These are phyloP conservation scores for Hypanus sabinus DNA, from an alignment of 2,113 vertebrate genomes.

Conservation along the genomic window DNA sequence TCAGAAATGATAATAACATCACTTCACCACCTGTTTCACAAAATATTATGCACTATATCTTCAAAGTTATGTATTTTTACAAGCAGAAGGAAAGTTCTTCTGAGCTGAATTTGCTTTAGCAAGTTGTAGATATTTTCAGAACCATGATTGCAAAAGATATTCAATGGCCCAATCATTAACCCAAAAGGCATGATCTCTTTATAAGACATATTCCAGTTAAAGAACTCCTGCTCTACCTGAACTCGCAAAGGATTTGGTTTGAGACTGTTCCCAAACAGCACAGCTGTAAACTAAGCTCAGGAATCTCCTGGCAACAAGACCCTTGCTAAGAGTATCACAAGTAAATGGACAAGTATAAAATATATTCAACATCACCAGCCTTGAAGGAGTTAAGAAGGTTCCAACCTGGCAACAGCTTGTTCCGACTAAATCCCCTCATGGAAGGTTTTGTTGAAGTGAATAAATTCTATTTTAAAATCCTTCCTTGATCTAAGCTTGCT, in stretches of 20 bases:
- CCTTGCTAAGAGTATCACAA: background rate
- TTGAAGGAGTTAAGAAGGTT: slow-evolving; percentile 44
- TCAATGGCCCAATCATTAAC: background rate
- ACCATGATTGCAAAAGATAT: background rate
- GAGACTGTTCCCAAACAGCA: background rate
- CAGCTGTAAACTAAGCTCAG: background rate
- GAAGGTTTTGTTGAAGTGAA: slow-evolving; percentile 75
- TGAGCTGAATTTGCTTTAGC: background rate
- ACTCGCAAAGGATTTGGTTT: background rate
- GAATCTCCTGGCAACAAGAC: background rate
- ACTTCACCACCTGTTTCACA: background rate
- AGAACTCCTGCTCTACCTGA: background rate
- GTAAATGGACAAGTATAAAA: background rate
- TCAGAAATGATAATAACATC: background rate
- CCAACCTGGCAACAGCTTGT: slow-evolving; percentile 72
- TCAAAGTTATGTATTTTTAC: background rate
- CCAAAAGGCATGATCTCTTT: background rate
- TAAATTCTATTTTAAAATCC: slow-evolving; percentile 85
- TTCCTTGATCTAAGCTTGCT: slow-evolving; percentile 81
- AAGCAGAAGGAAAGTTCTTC: background rate
- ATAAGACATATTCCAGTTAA: background rate
- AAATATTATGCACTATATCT: background rate
- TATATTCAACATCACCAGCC: background rate
- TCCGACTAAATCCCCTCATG: slow-evolving; percentile 69
- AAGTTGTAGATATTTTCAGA: background rate